These are phyloP conservation scores for Heterodera filipjevi DNA, from an alignment of 2,888 invertebrate genomes.

Conservation along the genomic window DNA sequence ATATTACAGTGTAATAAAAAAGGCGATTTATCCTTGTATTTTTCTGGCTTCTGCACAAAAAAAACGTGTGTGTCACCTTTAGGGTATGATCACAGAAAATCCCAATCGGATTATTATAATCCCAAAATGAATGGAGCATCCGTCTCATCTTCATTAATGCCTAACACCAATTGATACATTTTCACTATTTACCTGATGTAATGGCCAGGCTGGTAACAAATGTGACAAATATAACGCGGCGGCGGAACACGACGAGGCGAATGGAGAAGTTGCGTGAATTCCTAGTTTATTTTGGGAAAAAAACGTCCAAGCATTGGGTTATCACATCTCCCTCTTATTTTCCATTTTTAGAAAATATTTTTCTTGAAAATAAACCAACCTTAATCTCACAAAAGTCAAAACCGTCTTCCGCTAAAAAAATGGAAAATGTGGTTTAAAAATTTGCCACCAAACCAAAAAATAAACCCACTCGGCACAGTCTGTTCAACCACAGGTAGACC, in stretches of 20 bases:
- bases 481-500: conserved; percentile 6
- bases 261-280: conserved; percentile 61
- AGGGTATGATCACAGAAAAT: conserved; percentile 24
- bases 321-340: too few relatives aligned
- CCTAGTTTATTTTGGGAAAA: too few relatives aligned
- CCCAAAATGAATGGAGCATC: too few relatives aligned
- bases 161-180: too few relatives aligned
- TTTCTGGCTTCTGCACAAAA: too few relatives aligned
- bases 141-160: too few relatives aligned
- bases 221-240: conserved; percentile 62
- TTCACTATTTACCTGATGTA: conserved; percentile 7
- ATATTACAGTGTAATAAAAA: not conserved
- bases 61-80: too few relatives aligned
- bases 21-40: too few relatives aligned
- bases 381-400: conserved; percentile 61
- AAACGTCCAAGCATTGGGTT: too few relatives aligned
- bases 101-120: too few relatives aligned
- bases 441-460: not conserved
- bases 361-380: conserved; percentile 6
- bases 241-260: conserved; percentile 64
- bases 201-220: conserved; percentile 51
- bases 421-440: not conserved
- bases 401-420: conserved; percentile 50
- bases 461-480: conserved; percentile 17
- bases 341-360: too few relatives aligned